phyloP scores from a whole-genome alignment of 2,888 invertebrate species.

The Nephrotoma appendiculata region DNA sequence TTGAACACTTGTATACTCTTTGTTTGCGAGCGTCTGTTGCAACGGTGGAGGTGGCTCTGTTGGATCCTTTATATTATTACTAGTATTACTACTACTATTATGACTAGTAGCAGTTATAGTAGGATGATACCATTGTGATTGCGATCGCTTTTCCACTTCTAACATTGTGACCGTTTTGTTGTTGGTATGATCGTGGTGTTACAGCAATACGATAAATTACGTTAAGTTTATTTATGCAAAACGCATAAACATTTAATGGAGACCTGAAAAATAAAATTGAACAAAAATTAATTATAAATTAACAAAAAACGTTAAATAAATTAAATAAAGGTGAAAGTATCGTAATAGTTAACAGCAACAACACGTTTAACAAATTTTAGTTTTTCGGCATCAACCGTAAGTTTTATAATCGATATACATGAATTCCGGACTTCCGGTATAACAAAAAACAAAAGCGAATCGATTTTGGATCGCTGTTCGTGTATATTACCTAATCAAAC shows the following conservation, averaged over 20 bases:
- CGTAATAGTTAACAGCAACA: not conserved
- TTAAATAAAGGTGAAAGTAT: not conserved
- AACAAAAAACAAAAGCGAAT: not conserved
- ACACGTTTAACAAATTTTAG: not conserved
- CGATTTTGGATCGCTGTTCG: not conserved
- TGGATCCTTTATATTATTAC: not conserved
- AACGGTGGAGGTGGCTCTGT: not conserved
- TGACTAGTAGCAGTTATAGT: not conserved
- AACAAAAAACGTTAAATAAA: not conserved
- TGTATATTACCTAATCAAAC: not conserved
- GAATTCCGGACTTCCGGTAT: not conserved
- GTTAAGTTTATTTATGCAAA: not conserved
- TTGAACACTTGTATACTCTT: constrained; percentile 28
- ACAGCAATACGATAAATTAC: not conserved
- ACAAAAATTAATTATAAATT: not conserved
- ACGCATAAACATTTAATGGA: not conserved
- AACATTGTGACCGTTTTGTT: not conserved
- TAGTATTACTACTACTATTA: not conserved
- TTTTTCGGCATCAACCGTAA: not conserved
- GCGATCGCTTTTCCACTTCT: not conserved
- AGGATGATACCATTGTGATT: not conserved
- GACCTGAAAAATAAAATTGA: not conserved
- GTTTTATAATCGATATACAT: not conserved
- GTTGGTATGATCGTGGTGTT: not conserved
- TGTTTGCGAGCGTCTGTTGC: not conserved